A percentile compares a stretch with the other conserved stretches of the same genome.
Conservation (phyloP, 2,797 vertebrate species). For the Manis pentadactyla region DNA sequence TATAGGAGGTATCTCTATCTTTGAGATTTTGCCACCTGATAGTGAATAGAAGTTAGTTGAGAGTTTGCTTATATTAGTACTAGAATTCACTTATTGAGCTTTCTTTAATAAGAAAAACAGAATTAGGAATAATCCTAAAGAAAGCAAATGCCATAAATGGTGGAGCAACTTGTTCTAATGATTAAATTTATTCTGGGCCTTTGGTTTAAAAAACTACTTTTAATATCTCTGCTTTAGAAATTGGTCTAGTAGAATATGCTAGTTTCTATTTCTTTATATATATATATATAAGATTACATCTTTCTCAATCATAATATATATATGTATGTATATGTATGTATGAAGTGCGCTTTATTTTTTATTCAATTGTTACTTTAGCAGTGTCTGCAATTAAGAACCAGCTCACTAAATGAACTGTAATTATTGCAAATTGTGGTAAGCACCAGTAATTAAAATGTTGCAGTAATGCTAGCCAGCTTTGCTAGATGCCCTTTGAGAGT, state of each 20-base stretch:
- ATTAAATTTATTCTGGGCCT: constrained; percentile 28
- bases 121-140: constrained; percentile 39
- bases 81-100: background rate
- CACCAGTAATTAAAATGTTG: constrained; percentile 85
- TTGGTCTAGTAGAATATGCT: constrained; percentile 60
- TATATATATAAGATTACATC: constrained; percentile 72
- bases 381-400: constrained; percentile 87
- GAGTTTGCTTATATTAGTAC: constrained; percentile 15
- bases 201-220: constrained; percentile 52
- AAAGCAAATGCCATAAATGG: background rate
- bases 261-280: constrained; percentile 32
- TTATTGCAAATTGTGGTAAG: constrained; percentile 88
- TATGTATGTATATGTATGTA: constrained; percentile 60
- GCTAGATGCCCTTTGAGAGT: constrained; percentile 82
- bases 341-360: constrained; percentile 81
- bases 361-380: constrained; percentile 86
- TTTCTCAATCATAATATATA: constrained; percentile 66
- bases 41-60: constrained; percentile 36
- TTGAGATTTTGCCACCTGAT: constrained; percentile 1
- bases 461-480: constrained; percentile 82
- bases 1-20: background rate
- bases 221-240: constrained; percentile 76
- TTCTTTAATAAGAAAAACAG: background rate
- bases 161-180: background rate
- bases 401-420: constrained; percentile 87